Conservation (phyloP, 2,113 vertebrate species). For the Nothocercus julius region DNA sequence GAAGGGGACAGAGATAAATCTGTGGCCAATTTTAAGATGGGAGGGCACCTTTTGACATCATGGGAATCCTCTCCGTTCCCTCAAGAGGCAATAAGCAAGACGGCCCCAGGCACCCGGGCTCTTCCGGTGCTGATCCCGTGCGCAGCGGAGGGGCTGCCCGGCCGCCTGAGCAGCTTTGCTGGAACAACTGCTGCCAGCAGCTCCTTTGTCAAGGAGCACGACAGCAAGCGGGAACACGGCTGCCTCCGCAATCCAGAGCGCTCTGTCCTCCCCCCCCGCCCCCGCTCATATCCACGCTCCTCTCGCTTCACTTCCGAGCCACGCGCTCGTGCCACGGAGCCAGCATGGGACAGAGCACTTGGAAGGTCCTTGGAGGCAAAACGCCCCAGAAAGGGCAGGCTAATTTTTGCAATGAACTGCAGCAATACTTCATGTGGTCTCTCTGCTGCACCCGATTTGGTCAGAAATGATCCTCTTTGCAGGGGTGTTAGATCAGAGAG, state of each 20-base stretch:
- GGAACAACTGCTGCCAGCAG: fast-evolving
- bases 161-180: not conserved
- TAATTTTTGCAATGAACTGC: not conserved
- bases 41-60: fast-evolving
- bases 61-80: fast-evolving
- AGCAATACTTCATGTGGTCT: not conserved
- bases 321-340: not conserved
- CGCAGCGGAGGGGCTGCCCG: fast-evolving
- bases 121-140: not conserved
- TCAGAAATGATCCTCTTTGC: not conserved
- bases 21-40: not conserved
- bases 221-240: not conserved
- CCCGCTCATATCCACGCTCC: not conserved
- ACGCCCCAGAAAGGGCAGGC: not conserved
- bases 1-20: not conserved
- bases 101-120: fast-evolving
- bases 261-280: not conserved
- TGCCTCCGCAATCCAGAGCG: not conserved
- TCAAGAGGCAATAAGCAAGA: fast-evolving
- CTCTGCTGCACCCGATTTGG: not conserved
- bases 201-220: not conserved
- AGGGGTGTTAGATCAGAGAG: not conserved
- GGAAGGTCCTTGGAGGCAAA: not conserved
- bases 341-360: fast-evolving
- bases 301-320: not conserved